Evolutionary conservation across 2,113 vertebrate species (phyloP), one percentile per base, ranked within the genome.

Genomic region (Ranitomeya imitator): DNA sequence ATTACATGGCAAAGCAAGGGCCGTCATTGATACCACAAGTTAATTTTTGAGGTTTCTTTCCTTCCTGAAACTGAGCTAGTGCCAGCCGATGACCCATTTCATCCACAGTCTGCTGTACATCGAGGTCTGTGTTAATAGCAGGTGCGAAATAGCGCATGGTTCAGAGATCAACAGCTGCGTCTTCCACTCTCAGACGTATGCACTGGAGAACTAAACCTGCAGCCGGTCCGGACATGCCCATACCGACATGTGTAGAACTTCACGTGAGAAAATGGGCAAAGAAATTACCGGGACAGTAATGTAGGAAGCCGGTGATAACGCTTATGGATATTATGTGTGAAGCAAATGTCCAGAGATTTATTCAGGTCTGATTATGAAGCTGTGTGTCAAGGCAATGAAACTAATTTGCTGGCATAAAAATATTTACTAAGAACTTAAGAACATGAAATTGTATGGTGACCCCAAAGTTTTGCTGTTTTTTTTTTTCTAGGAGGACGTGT

Each of bases 61-160:
- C 61, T 83, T 83, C 81, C 81, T 83, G 81, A 69, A 83, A 69
- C 13, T 83, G 63, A 83, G 61, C 81, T 54, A 23, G 81, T 83
- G 81, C 45, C 81, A 69, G 81, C 69, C 61, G 63, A 67, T 67
- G 45, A 21, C 4, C 60, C 81, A 23, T 69, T 54, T 52, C 45
- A 51, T 67, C 26, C 63, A 7, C 18, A 14, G 63, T 54, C 61
- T 52, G 61, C 18, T 67, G 31, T 14, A 10, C 31, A 14, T 14
- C 65, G 1, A 13, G 80, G 60, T 83, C 60, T 13, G 57, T 12
- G 45, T 12, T 12, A 7, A 23, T 9, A 69, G 61, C 81, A 83
- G 81, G 81, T 83, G 81, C 81, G 69, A 54, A 52, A 67, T 69
- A 54, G n/a, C 81, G 26, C 6, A 52, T 16, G 81, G 81, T 67